Base-by-base conservation (phyloP, 2,797 vertebrate genomes). In the Pampus argenteus region DNA sequence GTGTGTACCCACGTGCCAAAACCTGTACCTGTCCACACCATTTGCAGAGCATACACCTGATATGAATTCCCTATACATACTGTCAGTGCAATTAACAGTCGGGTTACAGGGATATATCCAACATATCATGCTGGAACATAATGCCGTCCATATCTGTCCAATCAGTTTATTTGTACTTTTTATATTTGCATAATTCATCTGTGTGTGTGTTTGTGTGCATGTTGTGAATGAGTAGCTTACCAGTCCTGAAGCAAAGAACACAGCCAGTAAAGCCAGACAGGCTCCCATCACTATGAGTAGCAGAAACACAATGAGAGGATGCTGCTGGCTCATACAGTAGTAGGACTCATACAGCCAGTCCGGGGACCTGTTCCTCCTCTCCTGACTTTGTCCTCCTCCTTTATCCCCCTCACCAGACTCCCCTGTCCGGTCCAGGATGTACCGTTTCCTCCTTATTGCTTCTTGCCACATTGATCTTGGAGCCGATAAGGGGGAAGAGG, bases 301-400 rank as follows among this genome's bases (percentile, higher is more conserved):
- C 90, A 99, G 93, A 89, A 99, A 99, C 87, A 98, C 96, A 92
- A 99, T 97, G 81, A 99, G 95, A 66, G 98, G 98, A 94, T 99
- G 97, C 95, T 99, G 98, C 93, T 99, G 98, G 97, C 96, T 99
- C 97, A 99, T 97, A 91, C 97, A 96, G 91, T 97, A 97, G 94
- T 99, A 98, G 67, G 92, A 93, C 80, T 93, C 90, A 65, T 98
- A 98, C 9, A 97, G 95, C 96, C 97, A 96, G 95, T 97, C 97
- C 75, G 95, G 94, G 87, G 95, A 94, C 89, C 92, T 95, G 74
- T 64, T 92, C 76, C 85, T 90, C 73, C 58, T 88, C 52, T 80
- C 73, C 66, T 79, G 75, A 79, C 84, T 85, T 62, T 77, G 74
- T 59, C 57, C 61, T 66, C 80, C 87, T 70, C 79, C 83, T 88